Conservation (phyloP, 2,797 vertebrate genomes). For the Poecilia picta region DNA sequence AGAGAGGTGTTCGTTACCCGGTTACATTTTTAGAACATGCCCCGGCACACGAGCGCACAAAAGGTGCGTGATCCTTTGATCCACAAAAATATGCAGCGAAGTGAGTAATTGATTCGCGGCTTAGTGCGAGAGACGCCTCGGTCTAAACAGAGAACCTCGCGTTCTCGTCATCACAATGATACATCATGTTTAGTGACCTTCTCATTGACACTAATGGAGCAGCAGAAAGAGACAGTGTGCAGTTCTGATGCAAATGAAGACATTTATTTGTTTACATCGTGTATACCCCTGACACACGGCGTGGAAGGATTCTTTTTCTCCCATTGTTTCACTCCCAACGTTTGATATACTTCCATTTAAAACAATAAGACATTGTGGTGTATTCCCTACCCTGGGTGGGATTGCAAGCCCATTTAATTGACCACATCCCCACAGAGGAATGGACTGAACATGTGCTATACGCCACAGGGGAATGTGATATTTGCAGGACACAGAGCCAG, state of each 20-base stretch:
- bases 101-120: conserved; percentile 68
- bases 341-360: conserved; percentile 64
- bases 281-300: conserved; percentile 41
- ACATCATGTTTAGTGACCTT: conserved; percentile 59
- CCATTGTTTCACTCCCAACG: conserved; percentile 50
- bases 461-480: conserved; percentile 39
- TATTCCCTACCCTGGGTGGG: conserved; percentile 53
- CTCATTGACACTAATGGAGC: conserved; percentile 57
- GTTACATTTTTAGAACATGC: conserved; percentile 67
- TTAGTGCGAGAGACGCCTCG: conserved; percentile 31
- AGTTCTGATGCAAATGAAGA: conserved; percentile 73
- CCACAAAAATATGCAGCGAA: conserved; percentile 54
- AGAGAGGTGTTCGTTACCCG: conserved; percentile 50
- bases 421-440: conserved; percentile 48
- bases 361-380: conserved; percentile 54
- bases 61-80: conserved; percentile 69
- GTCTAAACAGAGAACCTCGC: conserved; percentile 9
- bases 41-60: conserved; percentile 49
- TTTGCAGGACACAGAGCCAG: conserved; percentile 35
- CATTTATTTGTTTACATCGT: conserved; percentile 62
- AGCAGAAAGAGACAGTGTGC: conserved; percentile 43
- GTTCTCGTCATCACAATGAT: conserved; percentile 18
- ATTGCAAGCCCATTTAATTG: conserved; percentile 50
- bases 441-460: conserved; percentile 52
- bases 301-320: conserved; percentile 27